Conservation (phyloP, 1,140 invertebrate genomes). For the fruit fly (Drosophila melanogaster) region DNA sequence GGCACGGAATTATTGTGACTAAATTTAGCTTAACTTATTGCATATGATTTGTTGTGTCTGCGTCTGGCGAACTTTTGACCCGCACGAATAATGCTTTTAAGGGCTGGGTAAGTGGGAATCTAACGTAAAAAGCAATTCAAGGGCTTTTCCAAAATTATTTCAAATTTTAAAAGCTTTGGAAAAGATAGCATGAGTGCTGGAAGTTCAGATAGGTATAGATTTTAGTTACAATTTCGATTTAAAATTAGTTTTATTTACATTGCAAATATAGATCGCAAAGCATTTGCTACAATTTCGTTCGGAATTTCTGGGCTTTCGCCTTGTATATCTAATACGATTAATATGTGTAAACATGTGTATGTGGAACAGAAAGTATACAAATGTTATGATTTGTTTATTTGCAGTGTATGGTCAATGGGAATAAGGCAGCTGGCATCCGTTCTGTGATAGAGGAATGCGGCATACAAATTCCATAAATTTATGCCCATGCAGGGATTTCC, state of each 20-base stretch:
- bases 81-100: conserved; percentile 38
- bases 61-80: conserved; percentile 66
- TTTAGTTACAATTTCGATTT: not conserved
- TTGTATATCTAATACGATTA: not conserved
- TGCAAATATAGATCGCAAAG: not conserved
- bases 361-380: conserved; percentile 27
- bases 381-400: conserved; percentile 24
- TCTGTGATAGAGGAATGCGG: conserved; percentile 30
- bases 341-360: conserved; percentile 34
- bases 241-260: not conserved
- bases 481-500: conserved; percentile 51
- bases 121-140: conserved; percentile 16
- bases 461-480: conserved; percentile 54
- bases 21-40: conserved; percentile 60
- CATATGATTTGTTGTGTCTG: conserved; percentile 47
- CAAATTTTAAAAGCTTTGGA: not conserved
- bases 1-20: conserved; percentile 63
- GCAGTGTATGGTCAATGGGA: conserved; percentile 15
- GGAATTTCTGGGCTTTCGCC: not conserved
- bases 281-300: not conserved
- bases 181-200: not conserved
- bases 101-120: conserved; percentile 6
- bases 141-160: conserved; percentile 11
- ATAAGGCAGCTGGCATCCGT: conserved; percentile 38
- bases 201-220: not conserved